A percentile compares a stretch with the other conserved stretches of the same genome.
Evolutionary conservation across 2,888 invertebrate species (phyloP).

Genomic region (Athalia cordata): DNA sequence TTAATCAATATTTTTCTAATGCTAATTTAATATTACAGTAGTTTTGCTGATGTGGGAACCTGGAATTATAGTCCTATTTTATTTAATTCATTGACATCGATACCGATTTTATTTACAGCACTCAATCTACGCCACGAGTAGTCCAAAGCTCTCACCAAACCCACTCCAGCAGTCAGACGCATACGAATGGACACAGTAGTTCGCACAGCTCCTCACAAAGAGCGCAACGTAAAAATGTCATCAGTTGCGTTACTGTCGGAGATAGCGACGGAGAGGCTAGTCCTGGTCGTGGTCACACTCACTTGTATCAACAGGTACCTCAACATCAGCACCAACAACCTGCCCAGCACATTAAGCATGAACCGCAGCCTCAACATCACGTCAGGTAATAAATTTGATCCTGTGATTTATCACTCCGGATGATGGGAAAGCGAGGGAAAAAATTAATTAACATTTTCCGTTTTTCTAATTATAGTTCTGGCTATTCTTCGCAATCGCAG

Average conservation of each 20-base stretch:
- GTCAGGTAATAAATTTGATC: slow-evolving; percentile 61
- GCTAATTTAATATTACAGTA: neutral
- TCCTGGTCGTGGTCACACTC: slow-evolving; percentile 75
- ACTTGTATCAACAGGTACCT: slow-evolving; percentile 65
- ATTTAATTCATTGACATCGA: neutral
- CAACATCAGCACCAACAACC: slow-evolving; percentile 67
- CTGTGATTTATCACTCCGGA: too few relatives aligned
- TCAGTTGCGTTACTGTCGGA: slow-evolving; percentile 86
- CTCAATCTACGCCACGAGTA: slow-evolving; percentile 67
- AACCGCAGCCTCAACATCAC: slow-evolving; percentile 74
- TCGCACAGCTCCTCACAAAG: slow-evolving; percentile 59
- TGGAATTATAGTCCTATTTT: neutral
- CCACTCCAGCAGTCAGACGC: slow-evolving; percentile 61
- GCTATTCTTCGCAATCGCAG: slow-evolving; percentile 83
- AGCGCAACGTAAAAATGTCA: slow-evolving; percentile 81
- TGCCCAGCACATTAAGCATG: slow-evolving; percentile 75
- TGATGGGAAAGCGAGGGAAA: too few relatives aligned
- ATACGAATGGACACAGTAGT: slow-evolving; percentile 53
- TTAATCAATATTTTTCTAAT: neutral
- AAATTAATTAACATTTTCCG: neutral
- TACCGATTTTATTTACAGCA: slow-evolving; percentile 54
- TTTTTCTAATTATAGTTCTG: slow-evolving; percentile 62
- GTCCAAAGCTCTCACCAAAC: slow-evolving; percentile 64
- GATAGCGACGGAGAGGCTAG: slow-evolving; percentile 84
- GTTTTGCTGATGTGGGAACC: neutral